Base-by-base conservation (phyloP, 1,140 invertebrate species). In the Chlorops oryzae region DNA sequence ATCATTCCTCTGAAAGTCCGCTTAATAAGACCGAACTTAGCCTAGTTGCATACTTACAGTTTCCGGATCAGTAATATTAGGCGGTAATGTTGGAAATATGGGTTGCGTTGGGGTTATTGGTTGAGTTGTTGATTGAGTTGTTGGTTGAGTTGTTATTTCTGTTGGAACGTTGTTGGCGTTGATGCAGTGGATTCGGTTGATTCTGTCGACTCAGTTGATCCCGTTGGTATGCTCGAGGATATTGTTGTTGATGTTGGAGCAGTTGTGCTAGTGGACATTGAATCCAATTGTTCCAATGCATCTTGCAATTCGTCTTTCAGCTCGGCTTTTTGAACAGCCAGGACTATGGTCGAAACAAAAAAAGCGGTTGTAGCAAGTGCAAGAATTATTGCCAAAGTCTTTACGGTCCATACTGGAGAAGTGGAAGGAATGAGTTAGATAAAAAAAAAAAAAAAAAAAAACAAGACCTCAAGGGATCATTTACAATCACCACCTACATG, bases 291-390 rank as follows among this genome's bases (percentile, higher is more conserved):
- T 42, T 72, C 57, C 10, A 59, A 43, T 1, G 59, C 58, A 57
- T 73, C 66, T 48, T 70, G 56, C 12, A 70, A 50, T 40, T 70
- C 66, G 39, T 65, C 49, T 35, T 70, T 57, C 35, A 70, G 37
- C 32, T 58, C 47, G 1, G 58, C 50, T 9, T 68, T 70, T 24
- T 73, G 53, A 5, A 74, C 71, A 3, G 72, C 71, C 41, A 74
- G 44, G 15, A 71, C 72, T 47, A 75, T 68, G 6, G 73, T 75
- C 3, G 75, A 72, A 1, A 77, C 54, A 28, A 71, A 66, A 25
- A 78, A 74, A 13, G 74, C 67, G 5, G 57, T 67, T 24, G 66
- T 56, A 34, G 61, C 62, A 27, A 70, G 17, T 12, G 57, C 64
- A 35, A 70, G 46, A 32, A 59, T 58, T 32, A 70, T 70, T 50